Evolutionary conservation across 1,140 invertebrate genomes (phyloP).

Genomic region (Ectropis grisescens): DNA sequence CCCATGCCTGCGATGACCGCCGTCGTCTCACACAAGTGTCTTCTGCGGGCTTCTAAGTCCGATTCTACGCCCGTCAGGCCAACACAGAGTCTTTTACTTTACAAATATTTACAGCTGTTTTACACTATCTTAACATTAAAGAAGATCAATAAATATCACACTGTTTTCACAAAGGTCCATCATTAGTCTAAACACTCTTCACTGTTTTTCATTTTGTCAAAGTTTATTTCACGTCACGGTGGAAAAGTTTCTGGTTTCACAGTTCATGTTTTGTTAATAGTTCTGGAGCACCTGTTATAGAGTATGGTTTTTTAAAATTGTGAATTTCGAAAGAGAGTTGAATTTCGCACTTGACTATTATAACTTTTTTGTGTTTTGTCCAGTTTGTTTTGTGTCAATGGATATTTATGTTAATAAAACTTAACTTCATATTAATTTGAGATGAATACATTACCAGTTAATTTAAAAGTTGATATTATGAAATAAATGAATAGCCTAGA

Average conservation of each 20-base stretch:
- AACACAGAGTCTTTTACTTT: conserved; percentile 17
- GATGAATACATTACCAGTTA: too few species aligned
- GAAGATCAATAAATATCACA: conserved; percentile 64
- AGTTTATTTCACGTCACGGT: conserved; percentile 40
- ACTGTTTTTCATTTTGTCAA: conserved; percentile 64
- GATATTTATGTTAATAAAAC: too few species aligned
- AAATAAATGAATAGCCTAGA: too few species aligned
- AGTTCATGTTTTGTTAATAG: conserved; percentile 28
- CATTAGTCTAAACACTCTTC: conserved; percentile 61
- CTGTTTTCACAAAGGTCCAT: conserved; percentile 22
- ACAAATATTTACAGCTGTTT: conserved; percentile 23
- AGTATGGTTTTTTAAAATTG: too few species aligned
- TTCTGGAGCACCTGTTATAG: conserved; percentile 14
- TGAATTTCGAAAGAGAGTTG: too few species aligned
- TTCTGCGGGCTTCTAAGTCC: conserved; percentile 30
- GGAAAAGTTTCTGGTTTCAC: conserved; percentile 28
- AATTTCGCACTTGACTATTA: too few species aligned
- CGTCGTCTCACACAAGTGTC: conserved; percentile 36
- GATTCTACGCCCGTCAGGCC: conserved; percentile 15
- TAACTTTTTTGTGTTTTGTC: too few species aligned
- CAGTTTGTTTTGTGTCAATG: too few species aligned
- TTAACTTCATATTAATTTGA: too few species aligned
- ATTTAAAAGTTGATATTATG: too few species aligned
- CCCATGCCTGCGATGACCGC: conserved; percentile 68
- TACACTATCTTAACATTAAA: conserved; percentile 41